Evolutionary conservation across 2,113 vertebrate genomes (phyloP), one percentile per base, ranked within the genome.

Genomic region (Cyprinus carpio): DNA sequence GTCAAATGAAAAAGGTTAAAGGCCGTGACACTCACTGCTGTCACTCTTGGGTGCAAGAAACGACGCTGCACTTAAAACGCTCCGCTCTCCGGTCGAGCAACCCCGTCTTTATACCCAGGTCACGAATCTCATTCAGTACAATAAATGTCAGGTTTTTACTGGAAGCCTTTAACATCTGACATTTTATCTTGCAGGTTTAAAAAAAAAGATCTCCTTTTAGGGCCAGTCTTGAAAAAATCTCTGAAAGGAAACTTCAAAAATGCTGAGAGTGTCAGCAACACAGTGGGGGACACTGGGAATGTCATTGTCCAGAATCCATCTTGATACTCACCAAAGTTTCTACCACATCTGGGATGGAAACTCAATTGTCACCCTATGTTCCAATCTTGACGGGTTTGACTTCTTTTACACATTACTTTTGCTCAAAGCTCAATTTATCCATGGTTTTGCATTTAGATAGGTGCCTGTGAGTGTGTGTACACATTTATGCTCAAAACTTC

Each of bases 91-190:
- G n/a, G 27, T 31, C 4, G 34, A 80, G 20, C n/a, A n/a, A n/a
- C n/a, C 25, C 56, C 18, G 6, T 77, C 34, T 23, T 43, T 40
- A 40, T 40, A 43, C 23, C 34, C 77, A 64, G 77, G 77, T 64
- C 77, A 80, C 37, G 20, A 6, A 80, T 27, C 23, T n/a, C n/a
- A 34, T 20, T 80, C 58, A 43, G 34, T 60, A 56, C 34, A 27
- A 78, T 54, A 78, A 80, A 80, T 43, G 58, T 64, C 77, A 80
- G 77, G n/a, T 40, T 80, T 80, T 62, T 40, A n/a, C 56, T 25
- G 31, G 16, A 77, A 58, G 18, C 49, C 56, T 64, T 62, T 40
- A 62, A 80, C 77, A 62, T 2, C 4, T 80, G 31, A 43, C 77
- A 62, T 64, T 80, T 78, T 58, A n/a, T 56, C 34, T 77, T 77